Conservation (phyloP, 2,888 invertebrate species). For the Polydrusus cervinus region DNA sequence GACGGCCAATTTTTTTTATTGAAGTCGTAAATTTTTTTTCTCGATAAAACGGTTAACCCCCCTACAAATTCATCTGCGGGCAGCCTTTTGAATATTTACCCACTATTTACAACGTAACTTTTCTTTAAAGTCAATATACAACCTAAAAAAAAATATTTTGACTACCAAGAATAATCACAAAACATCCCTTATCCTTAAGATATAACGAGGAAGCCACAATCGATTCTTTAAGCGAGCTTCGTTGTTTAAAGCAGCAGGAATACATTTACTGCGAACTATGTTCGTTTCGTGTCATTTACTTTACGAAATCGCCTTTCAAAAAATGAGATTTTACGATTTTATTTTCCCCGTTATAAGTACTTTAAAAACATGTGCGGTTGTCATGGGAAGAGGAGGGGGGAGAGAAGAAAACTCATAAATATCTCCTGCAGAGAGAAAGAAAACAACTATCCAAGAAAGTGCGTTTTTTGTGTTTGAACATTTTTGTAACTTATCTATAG, state of each 20-base stretch:
- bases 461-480: neutral
- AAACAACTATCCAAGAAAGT: slow-evolving; percentile 10
- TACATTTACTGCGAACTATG: slow-evolving; percentile 63
- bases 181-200: too few species aligned
- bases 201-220: neutral
- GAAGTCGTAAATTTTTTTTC: too few species aligned
- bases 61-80: too few species aligned
- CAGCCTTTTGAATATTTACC: too few species aligned
- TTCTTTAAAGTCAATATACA: too few species aligned
- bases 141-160: too few species aligned
- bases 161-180: too few species aligned
- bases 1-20: too few species aligned
- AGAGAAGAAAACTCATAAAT: slow-evolving; percentile 20
- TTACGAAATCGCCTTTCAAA: slow-evolving; percentile 68
- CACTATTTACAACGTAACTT: too few species aligned
- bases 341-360: slow-evolving; percentile 8
- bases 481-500: neutral
- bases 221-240: neutral
- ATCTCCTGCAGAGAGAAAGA: slow-evolving; percentile 14
- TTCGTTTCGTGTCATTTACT: slow-evolving; percentile 71
- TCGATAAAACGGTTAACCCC: too few species aligned
- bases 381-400: slow-evolving; percentile 12
- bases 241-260: slow-evolving; percentile 32
- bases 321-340: slow-evolving; percentile 62
- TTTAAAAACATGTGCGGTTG: slow-evolving; percentile 26